These are phyloP conservation scores for Trichoplusia ni DNA, from an alignment of 1,140 invertebrate genomes.

Conservation along the genomic window DNA sequence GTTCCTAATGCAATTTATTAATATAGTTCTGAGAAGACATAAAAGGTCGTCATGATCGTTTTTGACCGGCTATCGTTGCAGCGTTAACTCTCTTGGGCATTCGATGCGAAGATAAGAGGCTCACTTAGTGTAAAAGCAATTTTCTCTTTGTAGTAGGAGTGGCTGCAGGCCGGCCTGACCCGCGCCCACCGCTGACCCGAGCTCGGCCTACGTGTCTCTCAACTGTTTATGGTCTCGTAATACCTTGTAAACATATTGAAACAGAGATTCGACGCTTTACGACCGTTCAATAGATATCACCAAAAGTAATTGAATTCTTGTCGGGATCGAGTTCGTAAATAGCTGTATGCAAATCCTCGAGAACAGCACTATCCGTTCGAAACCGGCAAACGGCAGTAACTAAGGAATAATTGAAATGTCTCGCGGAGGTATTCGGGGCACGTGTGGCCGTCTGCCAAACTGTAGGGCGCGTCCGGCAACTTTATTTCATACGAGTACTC, in stretches of 20 bases:
- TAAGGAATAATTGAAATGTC: constrained; percentile 53
- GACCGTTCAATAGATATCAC: not conserved
- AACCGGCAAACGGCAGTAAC: constrained; percentile 8
- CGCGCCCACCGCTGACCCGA: constrained; percentile 59
- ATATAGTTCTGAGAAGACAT: too few relatives aligned
- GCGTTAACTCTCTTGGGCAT: constrained; percentile 4
- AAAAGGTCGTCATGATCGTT: not conserved
- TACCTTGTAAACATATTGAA: constrained; percentile 53
- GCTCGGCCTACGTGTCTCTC: constrained; percentile 30
- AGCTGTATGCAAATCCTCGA: constrained; percentile 29
- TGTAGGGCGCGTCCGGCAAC: constrained; percentile 26
- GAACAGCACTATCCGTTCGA: constrained; percentile 10
- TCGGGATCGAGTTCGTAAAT: constrained; percentile 9
- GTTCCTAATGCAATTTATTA: too few relatives aligned
- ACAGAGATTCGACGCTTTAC: not conserved
- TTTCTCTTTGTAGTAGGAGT: constrained; percentile 34
- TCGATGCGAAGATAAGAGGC: constrained; percentile 35
- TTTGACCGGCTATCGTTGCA: not conserved
- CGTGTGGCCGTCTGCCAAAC: constrained; percentile 59
- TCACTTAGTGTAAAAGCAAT: constrained; percentile 35
- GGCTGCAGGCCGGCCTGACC: constrained; percentile 37
- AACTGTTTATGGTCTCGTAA: constrained; percentile 61
- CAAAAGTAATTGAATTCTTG: constrained; percentile 32
- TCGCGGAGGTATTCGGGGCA: constrained; percentile 38
- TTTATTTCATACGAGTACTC: constrained; percentile 46